Conservation (phyloP, 2,888 invertebrate species). For the Oscheius sp. region DNA sequence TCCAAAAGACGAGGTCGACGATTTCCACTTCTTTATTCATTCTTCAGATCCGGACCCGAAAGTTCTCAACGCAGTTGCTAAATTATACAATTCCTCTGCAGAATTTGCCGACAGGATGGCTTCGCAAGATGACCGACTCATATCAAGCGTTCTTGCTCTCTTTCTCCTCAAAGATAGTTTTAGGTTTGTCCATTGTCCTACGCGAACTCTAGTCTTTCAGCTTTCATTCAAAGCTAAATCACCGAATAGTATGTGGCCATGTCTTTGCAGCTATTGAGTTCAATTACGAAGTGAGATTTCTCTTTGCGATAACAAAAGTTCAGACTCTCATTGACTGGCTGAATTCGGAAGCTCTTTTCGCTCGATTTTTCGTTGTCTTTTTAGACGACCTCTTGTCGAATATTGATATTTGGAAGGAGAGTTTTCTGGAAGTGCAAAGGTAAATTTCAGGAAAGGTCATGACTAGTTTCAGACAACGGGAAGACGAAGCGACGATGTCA, state of each 20-base stretch:
- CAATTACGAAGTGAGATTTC: constrained; percentile 3
- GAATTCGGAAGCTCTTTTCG: constrained; percentile 10
- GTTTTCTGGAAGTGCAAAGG: not conserved
- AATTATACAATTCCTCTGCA: not conserved
- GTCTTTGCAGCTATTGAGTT: constrained; percentile 8
- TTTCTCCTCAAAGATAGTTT: not conserved
- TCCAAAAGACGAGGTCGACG: not conserved
- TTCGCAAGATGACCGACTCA: constrained; percentile 22
- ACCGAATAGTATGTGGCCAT: not conserved
- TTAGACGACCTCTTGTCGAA: constrained; percentile 12
- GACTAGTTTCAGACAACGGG: not conserved
- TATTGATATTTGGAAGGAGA: not conserved
- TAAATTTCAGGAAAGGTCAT: not conserved
- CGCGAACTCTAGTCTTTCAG: not conserved
- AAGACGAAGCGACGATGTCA: not conserved
- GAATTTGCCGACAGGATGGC: constrained; percentile 8
- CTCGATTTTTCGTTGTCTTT: not conserved
- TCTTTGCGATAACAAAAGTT: not conserved
- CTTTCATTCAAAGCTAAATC: not conserved
- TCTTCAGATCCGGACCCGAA: not conserved
- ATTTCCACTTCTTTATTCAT: not conserved
- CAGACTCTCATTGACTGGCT: constrained; percentile 30
- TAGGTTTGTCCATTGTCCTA: not conserved
- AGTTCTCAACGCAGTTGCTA: not conserved
- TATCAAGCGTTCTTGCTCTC: not conserved